Conservation (phyloP, 2,797 vertebrate species). For the Notamacropus eugenii region DNA sequence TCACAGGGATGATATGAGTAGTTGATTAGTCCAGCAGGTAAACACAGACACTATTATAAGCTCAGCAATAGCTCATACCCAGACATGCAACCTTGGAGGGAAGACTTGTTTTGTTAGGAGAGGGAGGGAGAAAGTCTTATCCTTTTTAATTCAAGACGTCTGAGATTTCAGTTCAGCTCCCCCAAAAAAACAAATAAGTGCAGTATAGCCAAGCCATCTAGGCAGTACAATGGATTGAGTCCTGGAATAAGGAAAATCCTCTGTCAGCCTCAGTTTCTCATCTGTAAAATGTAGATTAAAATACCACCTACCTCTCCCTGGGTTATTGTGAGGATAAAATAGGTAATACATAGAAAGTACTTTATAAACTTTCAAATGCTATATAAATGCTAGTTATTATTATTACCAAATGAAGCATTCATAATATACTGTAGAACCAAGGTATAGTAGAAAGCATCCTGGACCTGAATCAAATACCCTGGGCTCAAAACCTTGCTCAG, state of each 20-base stretch:
- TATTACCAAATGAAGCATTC: neutral
- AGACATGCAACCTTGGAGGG: constrained; percentile 32
- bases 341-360: neutral
- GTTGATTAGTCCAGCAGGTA: constrained; percentile 21
- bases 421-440: neutral
- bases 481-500: neutral
- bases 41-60: neutral
- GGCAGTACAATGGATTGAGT: neutral
- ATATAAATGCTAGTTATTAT: neutral
- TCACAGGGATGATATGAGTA: constrained; percentile 7
- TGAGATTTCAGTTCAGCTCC: neutral
- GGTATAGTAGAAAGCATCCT: neutral
- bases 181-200: neutral
- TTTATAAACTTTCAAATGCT: neutral
- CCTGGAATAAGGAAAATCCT: neutral
- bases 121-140: constrained; percentile 46
- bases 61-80: neutral
- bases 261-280: neutral
- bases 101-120: constrained; percentile 36
- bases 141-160: constrained; percentile 23
- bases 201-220: neutral
- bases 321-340: neutral
- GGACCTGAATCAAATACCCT: neutral
- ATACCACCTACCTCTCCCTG: neutral
- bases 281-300: neutral